Percentiles rank a stretch among this genome's conserved stretches.
Conservation (phyloP, 1,140 invertebrate species). For the Cyclargus thomasi region DNA sequence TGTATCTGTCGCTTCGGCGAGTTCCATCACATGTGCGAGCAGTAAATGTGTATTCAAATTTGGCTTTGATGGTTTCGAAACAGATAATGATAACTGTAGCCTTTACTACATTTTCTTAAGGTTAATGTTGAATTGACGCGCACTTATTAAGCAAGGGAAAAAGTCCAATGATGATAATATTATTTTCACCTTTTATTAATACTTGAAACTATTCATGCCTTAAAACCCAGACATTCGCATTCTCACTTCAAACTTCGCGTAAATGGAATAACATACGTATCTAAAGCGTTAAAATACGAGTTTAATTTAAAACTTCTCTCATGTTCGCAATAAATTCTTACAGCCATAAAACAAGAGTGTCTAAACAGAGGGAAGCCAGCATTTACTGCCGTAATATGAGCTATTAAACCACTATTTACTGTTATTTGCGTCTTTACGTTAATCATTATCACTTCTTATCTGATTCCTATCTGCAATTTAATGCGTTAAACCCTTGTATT, state of each 20-base stretch:
- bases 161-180: no score
- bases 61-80: background rate
- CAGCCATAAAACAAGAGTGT: constrained; percentile 60
- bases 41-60: constrained; percentile 69
- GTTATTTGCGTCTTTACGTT: background rate
- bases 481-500: no score
- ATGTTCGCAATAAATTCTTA: constrained; percentile 57
- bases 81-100: no score
- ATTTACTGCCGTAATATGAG: constrained; percentile 50
- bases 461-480: background rate
- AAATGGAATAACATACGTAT: background rate
- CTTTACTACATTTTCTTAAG: no score
- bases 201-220: no score
- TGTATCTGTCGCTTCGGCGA: constrained; percentile 60
- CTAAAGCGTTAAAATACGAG: constrained; percentile 53
- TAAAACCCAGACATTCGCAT: background rate
- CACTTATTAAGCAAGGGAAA: no score
- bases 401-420: constrained; percentile 29
- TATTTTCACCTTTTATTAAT: no score
- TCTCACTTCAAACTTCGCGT: background rate
- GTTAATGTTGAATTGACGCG: no score
- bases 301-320: constrained; percentile 59
- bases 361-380: constrained; percentile 63
- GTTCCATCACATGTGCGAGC: constrained; percentile 63
- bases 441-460: background rate